Evolutionary conservation across 2,888 invertebrate genomes (phyloP), one percentile per base, ranked within the genome.

Genomic region (Ferrisia virgata): DNA sequence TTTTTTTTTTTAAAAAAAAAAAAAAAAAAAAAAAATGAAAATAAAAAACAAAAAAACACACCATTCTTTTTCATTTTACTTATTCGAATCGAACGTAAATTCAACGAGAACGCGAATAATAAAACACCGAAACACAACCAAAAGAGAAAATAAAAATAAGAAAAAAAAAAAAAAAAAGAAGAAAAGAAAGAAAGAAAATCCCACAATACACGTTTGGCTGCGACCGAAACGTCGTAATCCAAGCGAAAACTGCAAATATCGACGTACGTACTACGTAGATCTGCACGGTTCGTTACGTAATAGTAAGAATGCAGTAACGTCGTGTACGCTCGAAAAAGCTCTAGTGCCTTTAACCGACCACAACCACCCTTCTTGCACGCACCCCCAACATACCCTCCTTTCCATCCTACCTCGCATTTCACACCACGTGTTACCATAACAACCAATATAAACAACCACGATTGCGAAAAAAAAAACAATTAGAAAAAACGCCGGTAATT

Each of bases 391-490:
- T 47, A n/a, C 18, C 53, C 1, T 15, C 13, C 18, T 22, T 22
- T 40, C 13, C 40, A 11, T 9, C 13, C n/a, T n/a, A 22, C 22
- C 22, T 53, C 53, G 53, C 22, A 53, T 53, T 22, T 22, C 53
- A 53, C 53, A 53, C 53, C 53, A 53, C 47, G 81, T 36, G 81
- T 81, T 58, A 53, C 81, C 81, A 81, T 81, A 58, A 58, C 81
- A 53, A 58, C 81, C 81, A 18, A 28, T 53, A 81, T 58, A 53
- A 81, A 81, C 81, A 81, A 81, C 81, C 81, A 53, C 81, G 43
- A 81, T 81, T 33, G 58, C 81, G 81, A 80, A 81, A 76, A 64
- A 80, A 81, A 76, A 76, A 81, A 58, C 81, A 81, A 81, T 58
- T 58, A 81, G 33, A 81, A 81, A 79, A 43, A 79, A 80, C 31